Evolutionary conservation across 1,140 invertebrate species (phyloP).

Genomic region (Sarcophaga peregrina): DNA sequence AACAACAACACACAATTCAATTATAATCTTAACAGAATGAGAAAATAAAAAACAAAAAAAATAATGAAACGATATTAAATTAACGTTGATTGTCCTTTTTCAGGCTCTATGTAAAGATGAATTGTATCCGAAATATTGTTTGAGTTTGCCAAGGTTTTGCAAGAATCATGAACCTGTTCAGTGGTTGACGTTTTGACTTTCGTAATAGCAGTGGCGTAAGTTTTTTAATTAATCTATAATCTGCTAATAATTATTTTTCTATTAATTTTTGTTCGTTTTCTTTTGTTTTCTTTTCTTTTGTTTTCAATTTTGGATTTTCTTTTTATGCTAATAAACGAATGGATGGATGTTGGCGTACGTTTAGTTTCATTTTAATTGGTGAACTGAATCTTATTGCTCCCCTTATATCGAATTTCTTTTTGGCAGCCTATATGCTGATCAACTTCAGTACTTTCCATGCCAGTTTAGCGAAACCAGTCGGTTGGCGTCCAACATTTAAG

Average conservation of each 20-base stretch:
- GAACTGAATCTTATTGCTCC: slow-evolving; percentile 94
- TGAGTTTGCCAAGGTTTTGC: slow-evolving; percentile 93
- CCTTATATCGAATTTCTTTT: slow-evolving; percentile 97
- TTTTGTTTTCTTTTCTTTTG: not conserved
- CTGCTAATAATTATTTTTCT: not conserved
- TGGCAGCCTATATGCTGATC: slow-evolving; percentile 96
- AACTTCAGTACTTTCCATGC: slow-evolving; percentile 98
- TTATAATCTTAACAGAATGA: not conserved
- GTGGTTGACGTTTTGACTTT: slow-evolving; percentile 94
- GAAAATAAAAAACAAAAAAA: too few species aligned
- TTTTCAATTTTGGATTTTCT: not conserved
- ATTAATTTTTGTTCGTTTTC: not conserved
- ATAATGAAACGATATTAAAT: not conserved
- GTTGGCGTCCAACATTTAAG: slow-evolving; percentile 89
- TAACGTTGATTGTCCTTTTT: not conserved
- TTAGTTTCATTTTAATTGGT: slow-evolving; percentile 71
- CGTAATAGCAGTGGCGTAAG: slow-evolving; percentile 86
- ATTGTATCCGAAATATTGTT: slow-evolving; percentile 90
- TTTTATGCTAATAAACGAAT: not conserved
- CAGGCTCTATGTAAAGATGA: slow-evolving; percentile 94
- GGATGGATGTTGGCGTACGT: slow-evolving; percentile 3
- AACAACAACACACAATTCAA: not conserved
- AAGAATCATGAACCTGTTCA: slow-evolving; percentile 90
- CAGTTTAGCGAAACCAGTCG: slow-evolving; percentile 83
- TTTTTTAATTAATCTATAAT: slow-evolving; percentile 1